Evolutionary conservation across 2,113 vertebrate genomes (phyloP), one percentile per base, ranked within the genome.

Genomic region (Formicarius rufipectus): DNA sequence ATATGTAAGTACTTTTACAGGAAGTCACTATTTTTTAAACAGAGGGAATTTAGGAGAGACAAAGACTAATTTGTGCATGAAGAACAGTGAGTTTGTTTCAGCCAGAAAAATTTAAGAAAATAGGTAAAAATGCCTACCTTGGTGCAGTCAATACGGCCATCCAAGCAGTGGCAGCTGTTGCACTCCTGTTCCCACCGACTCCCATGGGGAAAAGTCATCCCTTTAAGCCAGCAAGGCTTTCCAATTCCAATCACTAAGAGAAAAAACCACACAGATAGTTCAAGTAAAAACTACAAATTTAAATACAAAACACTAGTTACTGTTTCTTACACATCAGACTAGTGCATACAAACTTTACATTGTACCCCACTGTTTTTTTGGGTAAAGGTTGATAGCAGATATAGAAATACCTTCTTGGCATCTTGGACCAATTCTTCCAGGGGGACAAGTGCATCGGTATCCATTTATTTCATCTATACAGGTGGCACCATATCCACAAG

Each of bases 401-500:
- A 49, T 23, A 50, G 40, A 8, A 84, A 98, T 97, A 99, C 99
- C 98, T 93, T 99, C 98, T 84, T 99, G 98, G 94, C 99, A 99
- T 74, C 98, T 98, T 18, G 97, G 93, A 45, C 99, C 99, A 2
- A 98, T 95, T 80, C 98, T 98, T 89, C 99, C 99, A 2, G 98
- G 98, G 0, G 99, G 99, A 96, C 99, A 99, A 71, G 97, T 97
- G 44, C 99, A 99, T 90, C 98, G 98, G 68, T 98, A 99, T 14
- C 99, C 98, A 1, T 99, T 98, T 95, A 99, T 99, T 94, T 99
- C 98, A 28, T 99, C 99, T 93, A 99, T 95, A 71, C 99, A 99
- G 23, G 99, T 99, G 28, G 99, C 98, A 68, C 99, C 99, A 4
- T 98, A 98, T 3, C 98, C 98, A 35, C 99, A 99, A 4, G 99